These are phyloP conservation scores for Megalops cyprinoides DNA, from an alignment of 2,797 vertebrate species.

Conservation along the genomic window DNA sequence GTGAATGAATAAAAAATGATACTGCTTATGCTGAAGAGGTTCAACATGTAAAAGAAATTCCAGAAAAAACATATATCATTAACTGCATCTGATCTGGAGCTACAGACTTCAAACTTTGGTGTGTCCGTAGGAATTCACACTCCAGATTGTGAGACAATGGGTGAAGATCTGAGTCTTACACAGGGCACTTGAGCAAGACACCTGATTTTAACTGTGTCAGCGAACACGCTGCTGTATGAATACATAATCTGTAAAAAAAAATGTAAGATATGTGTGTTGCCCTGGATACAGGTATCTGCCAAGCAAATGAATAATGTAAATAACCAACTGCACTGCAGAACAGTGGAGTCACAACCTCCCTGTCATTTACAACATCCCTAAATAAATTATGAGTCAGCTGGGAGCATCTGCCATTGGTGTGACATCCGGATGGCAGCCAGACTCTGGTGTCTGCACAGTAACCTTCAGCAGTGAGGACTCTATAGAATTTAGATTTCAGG, in stretches of 20 bases:
- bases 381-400: slow-evolving; percentile 15
- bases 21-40: not conserved
- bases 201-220: not conserved
- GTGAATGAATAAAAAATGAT: not conserved
- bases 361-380: not conserved
- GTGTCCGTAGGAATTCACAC: no score
- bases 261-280: no score
- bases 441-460: not conserved
- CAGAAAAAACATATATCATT: no score
- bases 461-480: not conserved
- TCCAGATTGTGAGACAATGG: no score
- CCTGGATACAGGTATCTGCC: no score
- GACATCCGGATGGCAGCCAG: not conserved
- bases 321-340: not conserved
- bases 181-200: no score
- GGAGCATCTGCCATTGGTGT: not conserved
- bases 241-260: no score
- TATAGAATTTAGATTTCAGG: not conserved
- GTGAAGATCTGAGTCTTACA: no score
- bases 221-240: not conserved
- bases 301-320: not conserved
- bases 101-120: no score
- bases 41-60: no score
- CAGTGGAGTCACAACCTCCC: not conserved
- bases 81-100: no score